phyloP scores from a whole-genome alignment of 2,888 invertebrate species.

The Sarcophaga variegata region DNA sequence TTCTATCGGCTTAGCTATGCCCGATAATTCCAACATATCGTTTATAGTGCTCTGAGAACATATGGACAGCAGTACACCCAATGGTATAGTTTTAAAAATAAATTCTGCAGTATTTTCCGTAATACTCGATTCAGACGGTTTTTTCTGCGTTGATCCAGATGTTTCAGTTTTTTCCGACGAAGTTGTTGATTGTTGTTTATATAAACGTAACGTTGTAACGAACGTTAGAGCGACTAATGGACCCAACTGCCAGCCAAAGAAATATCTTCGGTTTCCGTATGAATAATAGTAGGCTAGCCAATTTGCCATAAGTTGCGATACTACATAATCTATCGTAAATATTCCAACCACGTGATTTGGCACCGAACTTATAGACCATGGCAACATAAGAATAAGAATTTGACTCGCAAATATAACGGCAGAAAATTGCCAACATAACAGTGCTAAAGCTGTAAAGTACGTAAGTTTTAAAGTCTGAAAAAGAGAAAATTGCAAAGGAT shows the following conservation, averaged over 20 bases:
- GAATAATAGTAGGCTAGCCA: conserved; percentile 78
- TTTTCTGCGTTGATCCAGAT: conserved; percentile 40
- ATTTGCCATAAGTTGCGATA: conserved; percentile 79
- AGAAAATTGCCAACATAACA: conserved; percentile 90
- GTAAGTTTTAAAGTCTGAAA: conserved; percentile 78
- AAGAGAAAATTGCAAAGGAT: background rate
- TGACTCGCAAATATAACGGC: conserved; percentile 92
- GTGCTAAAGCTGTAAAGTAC: conserved; percentile 78
- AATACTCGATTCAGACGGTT: conserved; percentile 48
- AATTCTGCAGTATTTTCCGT: conserved; percentile 71
- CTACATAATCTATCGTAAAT: conserved; percentile 78
- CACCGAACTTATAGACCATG: conserved; percentile 85
- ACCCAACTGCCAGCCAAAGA: conserved; percentile 80
- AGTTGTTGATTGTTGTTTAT: conserved; percentile 67
- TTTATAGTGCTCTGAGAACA: conserved; percentile 77
- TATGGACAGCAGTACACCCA: conserved; percentile 76
- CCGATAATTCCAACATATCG: conserved; percentile 77
- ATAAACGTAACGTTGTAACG: conserved; percentile 74
- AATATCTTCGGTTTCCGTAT: conserved; percentile 78
- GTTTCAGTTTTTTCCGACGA: conserved; percentile 24
- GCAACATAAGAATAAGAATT: conserved; percentile 87
- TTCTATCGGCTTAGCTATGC: conserved; percentile 75
- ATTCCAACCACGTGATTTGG: conserved; percentile 81
- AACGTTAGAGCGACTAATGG: conserved; percentile 77
- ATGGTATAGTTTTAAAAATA: conserved; percentile 76